phyloP scores from a whole-genome alignment of 2,888 invertebrate genomes.

The Achlya flavicornis region DNA sequence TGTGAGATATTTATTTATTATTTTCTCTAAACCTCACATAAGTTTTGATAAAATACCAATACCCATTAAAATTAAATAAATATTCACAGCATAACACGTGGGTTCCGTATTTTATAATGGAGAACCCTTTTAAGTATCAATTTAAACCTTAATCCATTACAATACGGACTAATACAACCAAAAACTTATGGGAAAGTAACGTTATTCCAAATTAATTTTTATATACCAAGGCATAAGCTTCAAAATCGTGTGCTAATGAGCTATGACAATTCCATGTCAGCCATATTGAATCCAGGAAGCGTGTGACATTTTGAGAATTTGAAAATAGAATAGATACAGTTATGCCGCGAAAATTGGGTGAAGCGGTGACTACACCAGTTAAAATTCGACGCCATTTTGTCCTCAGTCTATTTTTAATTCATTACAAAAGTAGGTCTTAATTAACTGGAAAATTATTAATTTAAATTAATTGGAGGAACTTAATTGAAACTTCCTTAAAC shows the following conservation, averaged over 20 bases:
- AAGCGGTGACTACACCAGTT: constrained; percentile 35
- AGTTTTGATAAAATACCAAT: not conserved
- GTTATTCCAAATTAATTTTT: not conserved
- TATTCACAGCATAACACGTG: not conserved
- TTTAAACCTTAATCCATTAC: constrained; percentile 15
- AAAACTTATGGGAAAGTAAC: not conserved
- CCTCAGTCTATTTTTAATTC: constrained; percentile 16
- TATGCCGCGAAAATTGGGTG: constrained; percentile 68
- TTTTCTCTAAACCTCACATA: too few species aligned
- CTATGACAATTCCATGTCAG: constrained; percentile 42
- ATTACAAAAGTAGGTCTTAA: constrained; percentile 9
- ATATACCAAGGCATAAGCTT: constrained; percentile 34
- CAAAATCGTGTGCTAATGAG: constrained; percentile 44
- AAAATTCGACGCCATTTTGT: constrained; percentile 15
- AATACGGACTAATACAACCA: constrained; percentile 7
- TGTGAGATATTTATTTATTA: too few species aligned
- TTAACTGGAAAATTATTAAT: constrained; percentile 4
- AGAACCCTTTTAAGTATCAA: not conserved
- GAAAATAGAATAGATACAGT: constrained; percentile 61
- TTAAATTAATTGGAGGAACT: not conserved
- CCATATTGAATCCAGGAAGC: constrained; percentile 68
- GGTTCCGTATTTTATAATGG: not conserved
- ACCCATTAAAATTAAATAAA: not conserved
- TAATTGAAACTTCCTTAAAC: not conserved
- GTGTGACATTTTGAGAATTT: constrained; percentile 62